Evolutionary conservation across 2,888 invertebrate genomes (phyloP).

Genomic region (Leucoptera coffeella): DNA sequence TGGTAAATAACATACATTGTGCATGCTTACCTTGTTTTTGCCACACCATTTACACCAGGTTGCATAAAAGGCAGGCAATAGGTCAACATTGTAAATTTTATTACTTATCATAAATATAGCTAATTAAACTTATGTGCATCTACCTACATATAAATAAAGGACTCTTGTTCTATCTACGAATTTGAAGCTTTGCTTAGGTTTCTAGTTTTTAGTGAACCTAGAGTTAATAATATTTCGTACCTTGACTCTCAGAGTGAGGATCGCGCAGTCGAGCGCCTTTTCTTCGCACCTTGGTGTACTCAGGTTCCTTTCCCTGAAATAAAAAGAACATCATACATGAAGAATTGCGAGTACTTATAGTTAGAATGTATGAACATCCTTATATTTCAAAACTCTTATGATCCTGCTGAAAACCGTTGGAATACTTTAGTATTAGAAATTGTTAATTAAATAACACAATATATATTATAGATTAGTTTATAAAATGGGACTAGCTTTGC

Average conservation of each 20-base stretch:
- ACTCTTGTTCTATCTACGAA: slow-evolving; percentile 41
- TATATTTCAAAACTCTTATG: too few species aligned
- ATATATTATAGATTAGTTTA: too few species aligned
- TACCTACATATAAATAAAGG: too few species aligned
- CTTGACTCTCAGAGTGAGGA: slow-evolving; percentile 81
- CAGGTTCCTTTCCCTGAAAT: slow-evolving; percentile 68
- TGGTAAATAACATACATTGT: slow-evolving; percentile 34
- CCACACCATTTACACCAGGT: slow-evolving; percentile 50
- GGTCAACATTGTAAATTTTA: slow-evolving; percentile 42
- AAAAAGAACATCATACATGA: slow-evolving; percentile 4
- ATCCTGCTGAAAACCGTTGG: too few species aligned
- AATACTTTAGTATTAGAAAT: too few species aligned
- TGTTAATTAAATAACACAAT: too few species aligned
- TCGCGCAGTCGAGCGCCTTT: slow-evolving; percentile 73
- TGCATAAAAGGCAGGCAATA: slow-evolving; percentile 51
- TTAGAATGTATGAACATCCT: too few species aligned
- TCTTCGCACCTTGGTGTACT: slow-evolving; percentile 77
- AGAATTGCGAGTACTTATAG: too few species aligned
- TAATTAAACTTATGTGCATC: too few species aligned
- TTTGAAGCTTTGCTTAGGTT: slow-evolving; percentile 20
- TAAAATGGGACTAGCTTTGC: too few species aligned
- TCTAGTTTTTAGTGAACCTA: slow-evolving; percentile 3
- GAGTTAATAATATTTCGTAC: slow-evolving; percentile 26
- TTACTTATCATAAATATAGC: slow-evolving; percentile 39
- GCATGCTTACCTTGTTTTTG: slow-evolving; percentile 52